Conservation (phyloP, 23 tunicate species). For the Ascidia mentula region DNA sequence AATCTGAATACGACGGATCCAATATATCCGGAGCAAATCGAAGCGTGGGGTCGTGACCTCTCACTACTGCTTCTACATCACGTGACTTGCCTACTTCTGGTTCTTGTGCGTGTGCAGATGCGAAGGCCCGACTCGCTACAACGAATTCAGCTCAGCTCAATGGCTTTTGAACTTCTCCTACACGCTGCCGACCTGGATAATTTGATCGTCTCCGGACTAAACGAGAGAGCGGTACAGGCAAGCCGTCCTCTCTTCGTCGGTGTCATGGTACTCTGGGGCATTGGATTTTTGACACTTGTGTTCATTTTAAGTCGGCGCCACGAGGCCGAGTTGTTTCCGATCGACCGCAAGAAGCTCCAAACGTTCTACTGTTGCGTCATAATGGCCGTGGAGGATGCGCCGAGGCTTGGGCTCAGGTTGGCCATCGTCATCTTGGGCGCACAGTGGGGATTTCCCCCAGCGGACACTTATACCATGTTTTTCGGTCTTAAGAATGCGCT, state of each 20-base stretch:
- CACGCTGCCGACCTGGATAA: conserved; percentile 8
- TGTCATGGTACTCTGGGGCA: conserved; percentile 4
- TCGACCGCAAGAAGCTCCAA: neutral
- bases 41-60: neutral
- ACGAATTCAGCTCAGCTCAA: neutral
- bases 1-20: too few species aligned
- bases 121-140: neutral
- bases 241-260: neutral
- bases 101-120: neutral
- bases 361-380: conserved; percentile 4
- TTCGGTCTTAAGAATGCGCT: neutral
- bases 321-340: neutral
- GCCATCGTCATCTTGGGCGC: neutral
- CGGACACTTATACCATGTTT: neutral
- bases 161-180: neutral
- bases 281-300: neutral
- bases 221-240: neutral
- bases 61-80: neutral
- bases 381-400: neutral
- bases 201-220: neutral
- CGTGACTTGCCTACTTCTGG: neutral
- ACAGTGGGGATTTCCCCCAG: neutral
- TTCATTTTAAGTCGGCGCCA: neutral
- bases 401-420: neutral
- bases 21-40: too few species aligned